Percentiles rank a stretch among this genome's conserved stretches.
Conservation (phyloP, 2,113 vertebrate genomes). For the Pseudopipra pipra region DNA sequence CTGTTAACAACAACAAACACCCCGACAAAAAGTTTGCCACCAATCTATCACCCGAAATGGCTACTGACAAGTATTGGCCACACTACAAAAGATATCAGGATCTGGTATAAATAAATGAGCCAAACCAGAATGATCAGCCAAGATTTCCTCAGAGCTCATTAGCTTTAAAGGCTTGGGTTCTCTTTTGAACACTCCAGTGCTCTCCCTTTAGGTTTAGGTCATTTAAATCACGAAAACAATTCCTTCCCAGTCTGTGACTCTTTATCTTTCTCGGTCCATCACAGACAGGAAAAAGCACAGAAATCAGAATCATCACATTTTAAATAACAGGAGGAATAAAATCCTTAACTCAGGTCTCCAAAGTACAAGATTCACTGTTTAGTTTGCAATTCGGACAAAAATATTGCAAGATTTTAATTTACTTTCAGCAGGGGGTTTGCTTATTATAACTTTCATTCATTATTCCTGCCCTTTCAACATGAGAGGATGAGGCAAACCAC, state of each 20-base stretch:
- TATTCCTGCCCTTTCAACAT: not conserved
- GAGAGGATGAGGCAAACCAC: not conserved
- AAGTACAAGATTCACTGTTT: not conserved
- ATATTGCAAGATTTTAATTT: not conserved
- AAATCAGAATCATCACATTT: not conserved
- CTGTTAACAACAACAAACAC: not conserved
- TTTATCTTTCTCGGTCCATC: not conserved
- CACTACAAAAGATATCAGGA: not conserved
- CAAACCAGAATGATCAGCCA: not conserved
- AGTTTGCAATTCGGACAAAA: not conserved
- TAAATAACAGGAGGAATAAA: not conserved
- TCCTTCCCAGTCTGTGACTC: not conserved
- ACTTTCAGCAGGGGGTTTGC: not conserved
- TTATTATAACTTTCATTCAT: not conserved
- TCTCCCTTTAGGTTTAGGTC: not conserved
- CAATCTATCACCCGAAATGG: not conserved
- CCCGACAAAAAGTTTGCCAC: not conserved
- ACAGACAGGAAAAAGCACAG: not conserved
- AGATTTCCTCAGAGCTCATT: not conserved
- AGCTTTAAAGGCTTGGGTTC: not conserved
- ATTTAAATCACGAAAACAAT: not conserved
- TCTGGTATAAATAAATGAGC: not conserved
- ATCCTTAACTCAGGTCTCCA: not conserved
- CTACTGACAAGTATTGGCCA: not conserved
- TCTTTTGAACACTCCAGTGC: not conserved